Conservation (phyloP, 2,888 invertebrate species). For the Argyresthia goedartella region DNA sequence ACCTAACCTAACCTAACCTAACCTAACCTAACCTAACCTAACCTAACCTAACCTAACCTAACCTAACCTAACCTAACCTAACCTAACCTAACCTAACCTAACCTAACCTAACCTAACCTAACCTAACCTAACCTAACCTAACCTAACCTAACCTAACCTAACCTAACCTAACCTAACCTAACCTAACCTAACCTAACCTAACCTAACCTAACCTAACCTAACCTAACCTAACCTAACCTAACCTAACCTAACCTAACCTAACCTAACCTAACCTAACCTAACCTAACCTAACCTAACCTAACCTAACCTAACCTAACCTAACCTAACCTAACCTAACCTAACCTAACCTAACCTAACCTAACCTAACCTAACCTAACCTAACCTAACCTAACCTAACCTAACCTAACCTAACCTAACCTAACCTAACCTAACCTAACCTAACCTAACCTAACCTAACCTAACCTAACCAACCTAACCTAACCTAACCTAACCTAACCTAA, state of each 20-base stretch:
- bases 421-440: slow-evolving; percentile 12
- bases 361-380: slow-evolving; percentile 11
- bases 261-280: slow-evolving; percentile 11
- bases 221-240: slow-evolving; percentile 6
- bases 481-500: slow-evolving; percentile 10
- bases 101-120: slow-evolving; percentile 11
- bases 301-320: slow-evolving; percentile 11
- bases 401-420: slow-evolving; percentile 10
- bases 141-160: slow-evolving; percentile 8
- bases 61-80: slow-evolving; percentile 11
- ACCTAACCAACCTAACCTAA: slow-evolving; percentile 8
- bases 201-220: slow-evolving; percentile 8
- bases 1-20: slow-evolving; percentile 16
- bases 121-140: slow-evolving; percentile 8
- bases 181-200: slow-evolving; percentile 8
- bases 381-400: slow-evolving; percentile 11
- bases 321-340: slow-evolving; percentile 11
- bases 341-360: slow-evolving; percentile 11
- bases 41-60: slow-evolving; percentile 15
- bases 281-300: slow-evolving; percentile 11
- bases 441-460: slow-evolving; percentile 12
- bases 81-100: slow-evolving; percentile 14
- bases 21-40: slow-evolving; percentile 14
- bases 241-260: slow-evolving; percentile 10
- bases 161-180: slow-evolving; percentile 8